A percentile compares a stretch with the other conserved stretches of the same genome.
Evolutionary conservation across 1,140 invertebrate species (phyloP).

Genomic region (Formica exsecta): DNA sequence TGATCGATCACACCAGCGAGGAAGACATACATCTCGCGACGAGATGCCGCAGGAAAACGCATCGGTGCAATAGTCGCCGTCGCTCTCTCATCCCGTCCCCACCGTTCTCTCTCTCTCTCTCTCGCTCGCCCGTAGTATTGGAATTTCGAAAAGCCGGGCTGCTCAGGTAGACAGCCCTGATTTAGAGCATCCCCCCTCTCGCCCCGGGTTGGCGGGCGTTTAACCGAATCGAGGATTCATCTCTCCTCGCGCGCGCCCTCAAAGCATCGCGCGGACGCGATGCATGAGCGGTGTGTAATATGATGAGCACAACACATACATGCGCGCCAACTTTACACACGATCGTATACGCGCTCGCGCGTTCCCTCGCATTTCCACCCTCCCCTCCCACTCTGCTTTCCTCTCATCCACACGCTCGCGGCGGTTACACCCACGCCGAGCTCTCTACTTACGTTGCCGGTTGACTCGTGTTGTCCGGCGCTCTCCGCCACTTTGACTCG

Average conservation of each 20-base stretch:
- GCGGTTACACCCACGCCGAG: slow-evolving; percentile 76
- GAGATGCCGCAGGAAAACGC: slow-evolving; percentile 62
- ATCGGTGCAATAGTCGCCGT: slow-evolving; percentile 56
- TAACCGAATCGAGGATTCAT: slow-evolving; percentile 77
- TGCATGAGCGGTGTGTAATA: slow-evolving; percentile 80
- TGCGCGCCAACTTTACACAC: slow-evolving; percentile 29
- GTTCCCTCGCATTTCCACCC: background rate
- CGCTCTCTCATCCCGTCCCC: background rate
- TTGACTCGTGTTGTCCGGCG: slow-evolving; percentile 73
- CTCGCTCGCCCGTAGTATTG: slow-evolving; percentile 55
- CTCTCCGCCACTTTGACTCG: slow-evolving; percentile 72
- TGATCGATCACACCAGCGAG: slow-evolving; percentile 56
- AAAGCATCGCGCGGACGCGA: slow-evolving; percentile 69
- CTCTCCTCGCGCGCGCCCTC: slow-evolving; percentile 69
- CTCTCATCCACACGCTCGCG: slow-evolving; percentile 59
- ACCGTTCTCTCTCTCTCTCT: background rate
- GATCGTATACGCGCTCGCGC: background rate
- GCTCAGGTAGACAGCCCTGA: slow-evolving; percentile 70
- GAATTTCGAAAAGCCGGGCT: slow-evolving; percentile 72
- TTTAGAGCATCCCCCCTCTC: slow-evolving; percentile 71
- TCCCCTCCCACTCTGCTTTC: background rate
- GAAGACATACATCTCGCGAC: slow-evolving; percentile 64
- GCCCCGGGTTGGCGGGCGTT: slow-evolving; percentile 66
- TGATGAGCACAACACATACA: slow-evolving; percentile 76
- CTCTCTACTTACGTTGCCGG: slow-evolving; percentile 77